phyloP scores from a whole-genome alignment of 2,888 invertebrate species.

The Eilema depressum region DNA sequence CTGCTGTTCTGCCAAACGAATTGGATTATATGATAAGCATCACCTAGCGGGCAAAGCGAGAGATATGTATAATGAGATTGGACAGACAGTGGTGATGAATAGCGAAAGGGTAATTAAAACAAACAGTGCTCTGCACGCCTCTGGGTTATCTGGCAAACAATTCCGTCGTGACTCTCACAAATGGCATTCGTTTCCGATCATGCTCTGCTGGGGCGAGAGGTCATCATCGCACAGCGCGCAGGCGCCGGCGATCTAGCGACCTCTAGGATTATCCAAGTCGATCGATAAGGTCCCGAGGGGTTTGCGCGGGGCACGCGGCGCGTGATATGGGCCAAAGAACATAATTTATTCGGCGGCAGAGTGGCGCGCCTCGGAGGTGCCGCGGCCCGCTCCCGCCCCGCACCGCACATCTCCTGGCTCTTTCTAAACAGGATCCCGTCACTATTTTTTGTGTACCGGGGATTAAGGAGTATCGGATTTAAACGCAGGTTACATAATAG shows the following conservation, averaged over 20 bases:
- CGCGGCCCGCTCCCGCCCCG: slow-evolving; percentile 61
- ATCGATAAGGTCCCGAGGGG: slow-evolving; percentile 76
- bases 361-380: slow-evolving; percentile 83
- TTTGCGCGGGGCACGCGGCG: slow-evolving; percentile 55
- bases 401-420: slow-evolving; percentile 56
- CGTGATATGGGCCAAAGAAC: slow-evolving; percentile 69
- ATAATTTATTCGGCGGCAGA: slow-evolving; percentile 86
- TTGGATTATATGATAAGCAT: slow-evolving; percentile 51
- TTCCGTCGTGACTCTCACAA: slow-evolving; percentile 75
- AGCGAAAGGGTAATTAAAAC: slow-evolving; percentile 47
- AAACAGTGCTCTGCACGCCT: slow-evolving; percentile 39
- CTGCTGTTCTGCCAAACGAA: slow-evolving; percentile 46
- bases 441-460: slow-evolving; percentile 72
- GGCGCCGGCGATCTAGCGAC: slow-evolving; percentile 75
- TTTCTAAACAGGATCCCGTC: slow-evolving; percentile 72
- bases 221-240: slow-evolving; percentile 67
- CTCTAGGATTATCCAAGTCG: slow-evolving; percentile 81
- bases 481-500: slow-evolving; percentile 83
- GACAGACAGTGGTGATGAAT: slow-evolving; percentile 30
- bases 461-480: slow-evolving; percentile 80
- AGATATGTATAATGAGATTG: slow-evolving; percentile 35
- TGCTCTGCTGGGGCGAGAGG: slow-evolving; percentile 64
- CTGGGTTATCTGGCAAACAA: slow-evolving; percentile 51
- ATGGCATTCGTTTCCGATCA: slow-evolving; percentile 70
- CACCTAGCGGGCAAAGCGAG: slow-evolving; percentile 29